phyloP scores from a whole-genome alignment of 2,888 invertebrate species.

The Sycophila texana region DNA sequence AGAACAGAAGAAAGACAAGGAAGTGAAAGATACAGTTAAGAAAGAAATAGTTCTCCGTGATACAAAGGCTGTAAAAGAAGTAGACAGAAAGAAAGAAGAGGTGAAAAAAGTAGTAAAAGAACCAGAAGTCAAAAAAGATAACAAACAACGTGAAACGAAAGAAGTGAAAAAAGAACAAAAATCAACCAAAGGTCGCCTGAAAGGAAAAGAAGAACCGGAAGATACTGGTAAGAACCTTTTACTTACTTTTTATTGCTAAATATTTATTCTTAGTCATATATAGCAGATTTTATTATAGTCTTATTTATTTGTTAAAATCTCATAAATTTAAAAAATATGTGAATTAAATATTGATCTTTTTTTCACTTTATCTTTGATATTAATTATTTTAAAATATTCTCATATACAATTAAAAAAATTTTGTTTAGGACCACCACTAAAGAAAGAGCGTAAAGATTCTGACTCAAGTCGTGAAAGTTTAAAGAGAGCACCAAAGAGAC shows the following conservation, averaged over 20 bases:
- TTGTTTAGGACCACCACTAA: slow-evolving; percentile 61
- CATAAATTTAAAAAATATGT: background rate
- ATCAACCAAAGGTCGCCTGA: slow-evolving; percentile 70
- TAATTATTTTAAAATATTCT: background rate
- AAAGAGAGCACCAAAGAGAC: slow-evolving; percentile 72
- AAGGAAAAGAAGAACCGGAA: slow-evolving; percentile 72
- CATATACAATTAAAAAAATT: slow-evolving; percentile 22
- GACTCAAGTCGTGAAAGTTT: slow-evolving; percentile 71
- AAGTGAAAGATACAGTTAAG: slow-evolving; percentile 68
- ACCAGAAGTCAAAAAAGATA: slow-evolving; percentile 69
- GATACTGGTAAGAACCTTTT: slow-evolving; percentile 63
- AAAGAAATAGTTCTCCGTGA: slow-evolving; percentile 68
- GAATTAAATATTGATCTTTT: background rate
- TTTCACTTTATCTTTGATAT: background rate
- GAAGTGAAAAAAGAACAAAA: slow-evolving; percentile 73
- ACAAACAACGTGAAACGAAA: slow-evolving; percentile 69
- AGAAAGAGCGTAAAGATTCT: slow-evolving; percentile 73
- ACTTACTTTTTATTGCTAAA: background rate
- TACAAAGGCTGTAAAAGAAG: slow-evolving; percentile 68
- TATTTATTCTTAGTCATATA: background rate
- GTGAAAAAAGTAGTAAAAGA: slow-evolving; percentile 70
- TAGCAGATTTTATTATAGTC: background rate
- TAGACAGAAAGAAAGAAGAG: slow-evolving; percentile 72
- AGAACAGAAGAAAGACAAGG: slow-evolving; percentile 72
- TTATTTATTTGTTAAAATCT: background rate